Percentiles rank a stretch among this genome's conserved stretches.
These are phyloP conservation scores for Ctenodactylus gundi DNA, from an alignment of 2,113 vertebrate genomes.

Conservation along the genomic window DNA sequence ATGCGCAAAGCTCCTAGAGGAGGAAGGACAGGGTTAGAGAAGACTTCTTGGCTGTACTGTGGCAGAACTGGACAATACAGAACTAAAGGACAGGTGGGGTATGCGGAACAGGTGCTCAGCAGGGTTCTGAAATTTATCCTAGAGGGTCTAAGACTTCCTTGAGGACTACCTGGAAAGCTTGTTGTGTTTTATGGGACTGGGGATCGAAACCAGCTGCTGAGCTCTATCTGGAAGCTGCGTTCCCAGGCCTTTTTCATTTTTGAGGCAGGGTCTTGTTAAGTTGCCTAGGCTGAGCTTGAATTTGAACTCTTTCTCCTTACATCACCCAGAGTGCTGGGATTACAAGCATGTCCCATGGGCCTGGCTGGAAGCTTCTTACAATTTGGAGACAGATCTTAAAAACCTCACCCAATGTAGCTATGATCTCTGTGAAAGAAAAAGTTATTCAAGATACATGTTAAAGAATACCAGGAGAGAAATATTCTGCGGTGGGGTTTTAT, in stretches of 20 bases:
- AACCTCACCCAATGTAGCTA: background rate
- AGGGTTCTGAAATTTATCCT: background rate
- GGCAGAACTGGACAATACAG: background rate
- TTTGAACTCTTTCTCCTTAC: background rate
- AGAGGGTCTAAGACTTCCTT: background rate
- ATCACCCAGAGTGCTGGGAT: background rate
- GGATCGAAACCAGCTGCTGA: background rate
- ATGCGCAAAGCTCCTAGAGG: rapidly evolving
- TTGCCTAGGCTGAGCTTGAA: background rate
- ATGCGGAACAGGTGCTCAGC: no score
- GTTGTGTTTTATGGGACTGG: background rate
- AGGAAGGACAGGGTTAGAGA: background rate
- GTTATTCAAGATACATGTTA: background rate
- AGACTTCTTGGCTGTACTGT: background rate
- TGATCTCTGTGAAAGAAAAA: background rate
- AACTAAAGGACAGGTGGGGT: background rate
- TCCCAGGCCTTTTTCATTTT: background rate
- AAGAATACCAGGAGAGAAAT: background rate
- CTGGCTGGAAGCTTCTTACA: background rate
- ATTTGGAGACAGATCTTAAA: background rate
- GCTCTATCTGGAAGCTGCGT: background rate
- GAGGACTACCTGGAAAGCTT: background rate
- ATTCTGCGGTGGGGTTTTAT: no score
- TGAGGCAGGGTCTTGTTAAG: background rate
- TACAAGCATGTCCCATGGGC: background rate